Base-by-base conservation (phyloP, 2,888 invertebrate species). In the Lithophane ornitopus region DNA sequence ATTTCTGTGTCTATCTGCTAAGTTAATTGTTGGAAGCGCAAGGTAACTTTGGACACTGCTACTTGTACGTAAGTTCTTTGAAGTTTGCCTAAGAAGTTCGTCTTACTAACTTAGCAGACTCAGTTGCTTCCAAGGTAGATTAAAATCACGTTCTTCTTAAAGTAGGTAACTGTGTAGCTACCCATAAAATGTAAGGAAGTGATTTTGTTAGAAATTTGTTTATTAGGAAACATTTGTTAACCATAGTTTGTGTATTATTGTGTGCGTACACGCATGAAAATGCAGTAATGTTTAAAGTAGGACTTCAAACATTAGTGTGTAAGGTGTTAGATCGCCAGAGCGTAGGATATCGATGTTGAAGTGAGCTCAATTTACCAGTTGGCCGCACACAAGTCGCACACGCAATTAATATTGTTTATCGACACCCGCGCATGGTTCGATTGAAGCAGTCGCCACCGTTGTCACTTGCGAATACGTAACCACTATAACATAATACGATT, bases 401-500 rank as follows among this genome's bases (percentile, higher is more conserved):
- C 58, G 84, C 85, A 91, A 91, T 91, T 91, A 91, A 89, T 90
- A 88, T 88, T 86, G 86, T 89, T 91, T 89, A 91, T 89, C 90
- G 88, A 83, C 86, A 89, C 79, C 67, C 56, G 59, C 71, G 67
- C 76, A 76, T 78, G 70, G 52, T 54, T 82, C 69, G 67, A 78
- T 84, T 71, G 69, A 69, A 70, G 76, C 70, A 59, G 74, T 77
- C 65, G 65, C 6, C 34, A 34, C 67, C 74, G 63, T 62, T 79
- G 22, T 41, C 41, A n/a, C 74, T 74, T 74, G 67, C 72, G 67
- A 61, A 74, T 58, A 78, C 72, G 34, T 34, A 54, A 67, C 9
- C 19, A 59, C 73, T 79, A 28, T 52, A 49, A 52, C 56, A 70
- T 76, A 65, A 80, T 84, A 65, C 62, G 67, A 76, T 81, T 84